Conservation (phyloP, 1,140 invertebrate genomes). For the Paralvinella palmiformis region DNA sequence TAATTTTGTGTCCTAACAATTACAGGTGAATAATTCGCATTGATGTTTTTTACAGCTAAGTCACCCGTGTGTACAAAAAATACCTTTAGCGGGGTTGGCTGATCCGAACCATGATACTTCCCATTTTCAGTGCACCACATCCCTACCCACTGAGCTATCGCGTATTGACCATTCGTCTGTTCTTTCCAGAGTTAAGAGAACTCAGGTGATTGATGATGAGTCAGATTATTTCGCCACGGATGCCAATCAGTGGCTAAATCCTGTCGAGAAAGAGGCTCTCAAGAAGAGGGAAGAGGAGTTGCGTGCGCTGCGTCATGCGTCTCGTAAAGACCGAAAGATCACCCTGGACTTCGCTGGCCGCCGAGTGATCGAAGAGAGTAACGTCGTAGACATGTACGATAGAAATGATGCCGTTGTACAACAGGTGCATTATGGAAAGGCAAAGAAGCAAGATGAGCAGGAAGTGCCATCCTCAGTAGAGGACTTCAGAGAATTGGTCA, state of each 20-base stretch:
- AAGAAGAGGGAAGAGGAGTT: constrained; percentile 66
- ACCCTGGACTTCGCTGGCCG: constrained; percentile 79
- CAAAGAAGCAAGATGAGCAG: background rate
- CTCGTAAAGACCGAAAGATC: constrained; percentile 60
- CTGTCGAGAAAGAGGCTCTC: constrained; percentile 63
- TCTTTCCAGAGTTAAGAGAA: constrained; percentile 65
- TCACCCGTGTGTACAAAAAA: too few species aligned
- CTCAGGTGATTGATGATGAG: constrained; percentile 90
- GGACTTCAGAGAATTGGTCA: constrained; percentile 21
- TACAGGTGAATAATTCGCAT: too few species aligned
- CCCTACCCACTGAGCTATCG: too few species aligned
- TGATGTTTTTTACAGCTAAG: too few species aligned
- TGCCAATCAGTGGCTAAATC: constrained; percentile 70
- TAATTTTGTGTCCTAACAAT: too few species aligned
- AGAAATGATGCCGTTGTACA: constrained; percentile 47
- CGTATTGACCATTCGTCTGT: too few species aligned
- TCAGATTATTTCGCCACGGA: constrained; percentile 83
- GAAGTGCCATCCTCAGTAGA: background rate
- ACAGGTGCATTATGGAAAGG: constrained; percentile 16
- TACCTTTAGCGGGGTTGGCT: too few species aligned
- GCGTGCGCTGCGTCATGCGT: constrained; percentile 64
- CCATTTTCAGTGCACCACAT: too few species aligned
- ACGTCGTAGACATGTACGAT: constrained; percentile 43
- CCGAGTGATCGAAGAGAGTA: constrained; percentile 51
- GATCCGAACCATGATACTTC: too few species aligned